A percentile compares a stretch with the other conserved stretches of the same genome.
Evolutionary conservation across 2,888 invertebrate genomes (phyloP).

Genomic region (Parthenolecanium corni): DNA sequence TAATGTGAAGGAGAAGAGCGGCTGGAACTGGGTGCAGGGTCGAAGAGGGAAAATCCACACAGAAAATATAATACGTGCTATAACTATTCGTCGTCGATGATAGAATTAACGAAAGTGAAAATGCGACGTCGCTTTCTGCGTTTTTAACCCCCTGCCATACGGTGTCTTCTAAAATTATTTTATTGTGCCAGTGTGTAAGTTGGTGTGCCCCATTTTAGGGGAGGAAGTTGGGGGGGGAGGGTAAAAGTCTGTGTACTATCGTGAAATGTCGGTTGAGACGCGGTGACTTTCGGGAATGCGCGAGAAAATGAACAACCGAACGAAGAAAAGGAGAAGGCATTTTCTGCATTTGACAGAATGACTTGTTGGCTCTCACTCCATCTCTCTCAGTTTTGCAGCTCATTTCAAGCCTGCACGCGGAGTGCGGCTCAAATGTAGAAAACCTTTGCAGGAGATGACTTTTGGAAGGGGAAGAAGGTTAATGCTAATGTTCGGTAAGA

Average conservation of each 20-base stretch:
- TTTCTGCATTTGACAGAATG: slow-evolving; percentile 26
- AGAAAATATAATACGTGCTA: neutral
- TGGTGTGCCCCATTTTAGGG: too few species aligned
- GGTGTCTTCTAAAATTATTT: too few species aligned
- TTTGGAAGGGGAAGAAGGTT: slow-evolving; percentile 1
- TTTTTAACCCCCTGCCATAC: too few species aligned
- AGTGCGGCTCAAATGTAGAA: too few species aligned
- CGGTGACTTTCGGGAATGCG: neutral
- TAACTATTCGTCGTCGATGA: neutral
- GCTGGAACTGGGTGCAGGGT: too few species aligned
- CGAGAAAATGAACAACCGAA: slow-evolving; percentile 20
- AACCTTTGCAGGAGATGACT: too few species aligned
- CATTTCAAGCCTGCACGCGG: too few species aligned
- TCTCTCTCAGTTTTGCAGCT: neutral
- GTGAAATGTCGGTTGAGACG: too few species aligned
- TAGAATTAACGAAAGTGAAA: neutral
- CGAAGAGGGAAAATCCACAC: too few species aligned
- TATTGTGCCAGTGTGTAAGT: too few species aligned
- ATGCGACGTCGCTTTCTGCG: neutral
- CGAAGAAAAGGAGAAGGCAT: neutral
- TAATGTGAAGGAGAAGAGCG: neutral
- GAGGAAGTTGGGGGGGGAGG: too few species aligned
- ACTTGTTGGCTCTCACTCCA: slow-evolving; percentile 20
- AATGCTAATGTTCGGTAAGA: slow-evolving; percentile 20
- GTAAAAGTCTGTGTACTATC: too few species aligned